Evolutionary conservation across 2,888 invertebrate species (phyloP).

Genomic region (Allygus modestus): DNA sequence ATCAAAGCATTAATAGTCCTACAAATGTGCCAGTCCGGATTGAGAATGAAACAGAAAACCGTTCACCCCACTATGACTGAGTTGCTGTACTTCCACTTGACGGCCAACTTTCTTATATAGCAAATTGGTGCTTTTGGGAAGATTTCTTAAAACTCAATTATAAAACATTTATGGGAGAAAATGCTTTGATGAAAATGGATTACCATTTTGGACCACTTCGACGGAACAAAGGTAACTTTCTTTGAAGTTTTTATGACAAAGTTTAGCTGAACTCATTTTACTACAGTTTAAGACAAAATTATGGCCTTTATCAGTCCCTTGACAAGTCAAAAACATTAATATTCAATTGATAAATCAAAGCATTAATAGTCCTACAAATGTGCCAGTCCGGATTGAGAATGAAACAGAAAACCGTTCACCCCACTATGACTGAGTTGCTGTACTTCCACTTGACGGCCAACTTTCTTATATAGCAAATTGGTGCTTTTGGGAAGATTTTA

Average conservation of each 20-base stretch:
- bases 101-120: constrained; percentile 2
- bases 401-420: constrained; percentile 41
- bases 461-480: background rate
- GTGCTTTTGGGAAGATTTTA: constrained; percentile 50
- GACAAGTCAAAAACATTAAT: too few species aligned
- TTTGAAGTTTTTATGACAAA: too few species aligned
- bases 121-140: constrained; percentile 51
- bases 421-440: constrained; percentile 34
- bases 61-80: constrained; percentile 50
- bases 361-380: constrained; percentile 4
- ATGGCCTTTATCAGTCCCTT: too few species aligned
- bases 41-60: constrained; percentile 48
- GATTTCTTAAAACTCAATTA: background rate
- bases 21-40: constrained; percentile 53
- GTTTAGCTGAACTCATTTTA: too few species aligned
- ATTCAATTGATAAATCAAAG: too few species aligned
- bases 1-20: too few species aligned
- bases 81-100: constrained; percentile 48
- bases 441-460: constrained; percentile 53
- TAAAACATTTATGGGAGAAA: too few species aligned
- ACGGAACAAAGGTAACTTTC: too few species aligned
- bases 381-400: constrained; percentile 53
- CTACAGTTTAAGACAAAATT: too few species aligned
- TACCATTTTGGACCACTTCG: too few species aligned
- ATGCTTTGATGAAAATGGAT: too few species aligned